Conservation (phyloP, 2,113 vertebrate genomes). For the Embiotoca jacksoni region DNA sequence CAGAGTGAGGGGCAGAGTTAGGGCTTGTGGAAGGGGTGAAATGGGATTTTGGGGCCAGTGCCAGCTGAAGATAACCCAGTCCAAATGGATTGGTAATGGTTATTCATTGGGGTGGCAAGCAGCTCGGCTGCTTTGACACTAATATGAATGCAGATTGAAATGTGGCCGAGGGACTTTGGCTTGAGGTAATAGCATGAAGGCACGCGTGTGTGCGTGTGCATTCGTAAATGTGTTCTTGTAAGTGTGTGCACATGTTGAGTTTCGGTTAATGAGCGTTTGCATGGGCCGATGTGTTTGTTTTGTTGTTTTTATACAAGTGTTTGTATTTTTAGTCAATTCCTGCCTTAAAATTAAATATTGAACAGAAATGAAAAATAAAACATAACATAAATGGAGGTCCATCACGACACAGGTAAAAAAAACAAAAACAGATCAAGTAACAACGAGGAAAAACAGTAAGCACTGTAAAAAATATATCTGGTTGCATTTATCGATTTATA, state of each 20-base stretch:
- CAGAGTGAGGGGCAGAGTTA: conserved; percentile 85
- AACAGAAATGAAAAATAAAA: background rate
- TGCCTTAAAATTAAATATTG: background rate
- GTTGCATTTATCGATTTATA: background rate
- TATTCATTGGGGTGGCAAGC: conserved; percentile 78
- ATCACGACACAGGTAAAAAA: background rate
- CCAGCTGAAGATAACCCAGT: conserved; percentile 87
- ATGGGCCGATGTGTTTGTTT: conserved; percentile 4
- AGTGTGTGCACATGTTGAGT: background rate
- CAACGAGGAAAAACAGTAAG: background rate
- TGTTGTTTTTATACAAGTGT: background rate
- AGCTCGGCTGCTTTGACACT: conserved; percentile 78
- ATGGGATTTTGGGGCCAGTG: conserved; percentile 89
- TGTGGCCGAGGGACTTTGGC: conserved; percentile 67
- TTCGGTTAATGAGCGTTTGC: background rate
- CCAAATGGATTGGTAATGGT: conserved; percentile 90
- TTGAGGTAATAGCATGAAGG: conserved; percentile 45
- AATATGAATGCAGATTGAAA: conserved; percentile 80
- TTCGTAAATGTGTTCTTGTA: background rate
- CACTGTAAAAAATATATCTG: background rate
- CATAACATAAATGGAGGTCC: background rate
- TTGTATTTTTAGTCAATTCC: background rate
- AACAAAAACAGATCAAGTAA: background rate
- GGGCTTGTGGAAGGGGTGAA: conserved; percentile 88
- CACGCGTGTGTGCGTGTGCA: conserved; percentile 23